Evolutionary conservation across 2,113 vertebrate genomes (phyloP).

Genomic region (Oplegnathus fasciatus): DNA sequence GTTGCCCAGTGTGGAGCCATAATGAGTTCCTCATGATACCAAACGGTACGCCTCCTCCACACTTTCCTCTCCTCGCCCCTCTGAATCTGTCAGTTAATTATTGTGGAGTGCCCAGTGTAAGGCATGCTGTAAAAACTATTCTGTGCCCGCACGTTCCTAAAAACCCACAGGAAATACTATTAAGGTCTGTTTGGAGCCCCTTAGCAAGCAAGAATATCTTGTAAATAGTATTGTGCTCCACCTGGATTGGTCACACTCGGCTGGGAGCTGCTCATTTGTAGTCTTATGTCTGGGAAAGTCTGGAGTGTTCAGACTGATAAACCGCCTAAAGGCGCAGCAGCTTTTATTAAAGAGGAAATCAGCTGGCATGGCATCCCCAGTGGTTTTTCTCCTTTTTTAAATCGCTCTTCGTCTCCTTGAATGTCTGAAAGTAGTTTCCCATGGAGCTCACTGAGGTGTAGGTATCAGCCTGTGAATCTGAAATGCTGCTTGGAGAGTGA

Average conservation of each 20-base stretch:
- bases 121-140: conserved; percentile 30
- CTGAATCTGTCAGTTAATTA: conserved; percentile 45
- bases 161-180: conserved; percentile 27
- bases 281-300: conserved; percentile 23
- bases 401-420: not conserved
- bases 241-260: conserved; percentile 24
- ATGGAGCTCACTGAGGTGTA: not conserved
- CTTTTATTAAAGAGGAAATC: conserved; percentile 51
- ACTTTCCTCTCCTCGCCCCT: conserved; percentile 5
- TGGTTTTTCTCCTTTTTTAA: not conserved
- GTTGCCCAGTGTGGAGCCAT: conserved; percentile 13
- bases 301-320: conserved; percentile 22
- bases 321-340: not conserved
- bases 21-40: conserved; percentile 73
- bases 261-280: conserved; percentile 32
- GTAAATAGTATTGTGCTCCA: conserved; percentile 33
- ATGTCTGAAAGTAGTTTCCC: not conserved
- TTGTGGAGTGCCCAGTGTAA: conserved; percentile 26
- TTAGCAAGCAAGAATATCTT: conserved; percentile 23
- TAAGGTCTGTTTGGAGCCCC: conserved; percentile 20
- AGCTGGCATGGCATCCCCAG: conserved; percentile 6
- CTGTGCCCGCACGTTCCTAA: not conserved
- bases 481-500: not conserved
- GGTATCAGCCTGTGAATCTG: not conserved
- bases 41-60: conserved; percentile 40